Conservation (phyloP, 2,113 vertebrate species). For the Probosciger aterrimus region DNA sequence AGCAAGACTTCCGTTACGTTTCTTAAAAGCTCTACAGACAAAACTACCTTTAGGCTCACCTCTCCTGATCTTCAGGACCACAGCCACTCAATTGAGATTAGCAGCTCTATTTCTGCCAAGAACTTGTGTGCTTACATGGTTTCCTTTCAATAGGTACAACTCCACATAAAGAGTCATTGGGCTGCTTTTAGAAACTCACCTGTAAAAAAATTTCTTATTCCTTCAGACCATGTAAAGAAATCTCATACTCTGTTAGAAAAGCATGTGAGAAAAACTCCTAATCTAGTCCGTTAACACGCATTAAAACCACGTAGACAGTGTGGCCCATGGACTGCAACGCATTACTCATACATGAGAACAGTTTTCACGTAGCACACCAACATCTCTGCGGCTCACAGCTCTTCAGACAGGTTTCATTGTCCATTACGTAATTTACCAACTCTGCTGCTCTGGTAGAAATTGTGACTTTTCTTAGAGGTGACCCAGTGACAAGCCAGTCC, state of each 20-base stretch:
- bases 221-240: neutral
- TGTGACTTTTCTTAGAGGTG: neutral
- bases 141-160: neutral
- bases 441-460: neutral
- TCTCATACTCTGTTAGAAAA: neutral
- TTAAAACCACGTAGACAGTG: neutral
- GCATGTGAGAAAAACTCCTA: neutral
- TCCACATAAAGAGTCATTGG: neutral
- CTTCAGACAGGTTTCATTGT: neutral
- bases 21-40: neutral
- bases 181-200: neutral
- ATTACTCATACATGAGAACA: accelerated
- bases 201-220: neutral
- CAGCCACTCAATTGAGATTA: neutral
- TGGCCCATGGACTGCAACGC: neutral
- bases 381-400: neutral
- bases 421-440: neutral
- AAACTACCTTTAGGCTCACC: neutral
- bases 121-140: neutral
- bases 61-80: neutral
- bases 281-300: neutral
- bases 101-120: neutral
- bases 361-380: neutral
- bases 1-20: neutral
- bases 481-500: neutral